Base-by-base conservation (phyloP, 2,113 vertebrate genomes). In the Leucopternis melanops region DNA sequence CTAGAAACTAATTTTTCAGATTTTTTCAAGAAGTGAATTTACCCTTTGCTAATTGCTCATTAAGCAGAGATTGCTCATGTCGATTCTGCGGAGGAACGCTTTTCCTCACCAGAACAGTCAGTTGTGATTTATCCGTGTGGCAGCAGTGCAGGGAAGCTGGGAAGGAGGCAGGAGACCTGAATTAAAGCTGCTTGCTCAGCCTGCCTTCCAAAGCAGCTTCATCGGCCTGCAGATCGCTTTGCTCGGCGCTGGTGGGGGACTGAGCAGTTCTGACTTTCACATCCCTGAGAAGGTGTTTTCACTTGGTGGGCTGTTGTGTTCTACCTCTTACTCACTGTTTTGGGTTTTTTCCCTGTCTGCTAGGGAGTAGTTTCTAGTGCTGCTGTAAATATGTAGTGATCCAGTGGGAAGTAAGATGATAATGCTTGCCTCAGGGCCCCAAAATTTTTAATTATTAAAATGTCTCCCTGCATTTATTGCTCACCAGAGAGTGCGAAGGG, bases 221-320 rank as follows among this genome's bases (percentile, higher is more conserved):
- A 8, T 38, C 2, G 8, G n/a, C 70, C 49, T 9, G 22, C 11
- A 2, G 13, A 32, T 32, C 0, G 1, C n/a, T 59, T 74, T 12
- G 45, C 20, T n/a, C 0, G 0, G 16, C 0, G 2, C 20, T 15
- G 32, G 16, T 19, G 5, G 13, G 16, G 25, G 20, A 59, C 22
- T 1, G 4, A 62, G 55, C 20, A 13, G 19, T 32, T 65, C 18
- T 16, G 23, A 14, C 55, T 11, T 58, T 11, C 17, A 3, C 1
- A 0, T 32, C 66, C 44, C 50, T 31, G 8, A 20, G 17, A 22
- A 85, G 15, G 13, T 38, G 32, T 58, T 62, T 44, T 70, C 10
- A 7, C 16, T 44, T 1, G 0, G 36, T 45, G 38, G 36, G 19
- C 57, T 26, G 20, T 38, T 38, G 21, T 25, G 6, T 65, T 57